Percentiles rank a stretch among this genome's conserved stretches.
Conservation (phyloP, 2,113 vertebrate genomes). For the Gallinago undulata region DNA sequence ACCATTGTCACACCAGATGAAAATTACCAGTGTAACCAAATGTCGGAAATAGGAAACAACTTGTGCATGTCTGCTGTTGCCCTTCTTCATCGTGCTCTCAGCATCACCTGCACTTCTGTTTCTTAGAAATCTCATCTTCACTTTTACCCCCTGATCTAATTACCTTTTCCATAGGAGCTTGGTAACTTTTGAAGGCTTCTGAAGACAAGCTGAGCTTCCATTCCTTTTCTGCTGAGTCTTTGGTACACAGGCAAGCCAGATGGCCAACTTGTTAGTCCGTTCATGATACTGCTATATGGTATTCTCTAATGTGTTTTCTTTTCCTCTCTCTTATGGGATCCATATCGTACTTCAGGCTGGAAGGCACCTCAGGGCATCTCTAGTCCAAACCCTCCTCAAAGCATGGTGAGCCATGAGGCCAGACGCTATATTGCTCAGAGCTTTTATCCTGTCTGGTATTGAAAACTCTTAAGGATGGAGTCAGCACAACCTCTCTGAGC, state of each 20-base stretch:
- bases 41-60: not conserved
- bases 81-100: not conserved
- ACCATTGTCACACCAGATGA: not conserved
- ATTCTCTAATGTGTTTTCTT: not conserved
- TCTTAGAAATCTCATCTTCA: not conserved
- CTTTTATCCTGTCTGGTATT: not conserved
- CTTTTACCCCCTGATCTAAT: not conserved
- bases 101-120: not conserved
- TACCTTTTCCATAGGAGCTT: not conserved
- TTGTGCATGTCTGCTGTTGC: rapidly evolving
- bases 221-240: not conserved
- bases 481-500: not conserved
- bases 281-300: not conserved
- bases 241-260: not conserved
- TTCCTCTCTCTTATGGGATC: not conserved
- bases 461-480: not conserved
- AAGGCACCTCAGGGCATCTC: not conserved
- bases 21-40: not conserved
- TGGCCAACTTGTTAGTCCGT: not conserved
- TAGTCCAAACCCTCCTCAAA: not conserved
- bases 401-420: not conserved
- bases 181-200: not conserved
- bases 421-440: not conserved
- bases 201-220: not conserved
- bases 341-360: not conserved